These are phyloP conservation scores for Microtus californicus DNA, from an alignment of 2,797 vertebrate genomes.

Conservation along the genomic window DNA sequence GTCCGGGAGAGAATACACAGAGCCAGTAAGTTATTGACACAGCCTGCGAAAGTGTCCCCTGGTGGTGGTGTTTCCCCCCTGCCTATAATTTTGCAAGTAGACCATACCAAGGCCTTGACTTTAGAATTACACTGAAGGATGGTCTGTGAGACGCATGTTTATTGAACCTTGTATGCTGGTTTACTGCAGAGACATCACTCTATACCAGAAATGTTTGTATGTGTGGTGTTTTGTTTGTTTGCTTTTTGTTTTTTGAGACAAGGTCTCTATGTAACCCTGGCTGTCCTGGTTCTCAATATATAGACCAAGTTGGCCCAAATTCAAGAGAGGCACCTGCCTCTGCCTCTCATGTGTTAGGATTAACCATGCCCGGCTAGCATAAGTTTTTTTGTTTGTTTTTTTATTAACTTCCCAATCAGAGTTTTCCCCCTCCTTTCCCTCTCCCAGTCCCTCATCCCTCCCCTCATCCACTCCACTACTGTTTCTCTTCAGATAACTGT, in stretches of 20 bases:
- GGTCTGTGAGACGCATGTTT: neutral
- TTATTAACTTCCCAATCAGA: neutral
- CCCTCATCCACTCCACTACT: neutral
- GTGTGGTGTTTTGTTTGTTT: neutral
- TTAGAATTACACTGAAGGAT: neutral
- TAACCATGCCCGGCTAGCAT: neutral
- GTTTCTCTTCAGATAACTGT: neutral
- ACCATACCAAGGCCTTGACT: neutral
- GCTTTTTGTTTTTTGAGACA: neutral
- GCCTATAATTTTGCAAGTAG: neutral
- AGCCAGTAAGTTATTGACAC: conserved; percentile 91
- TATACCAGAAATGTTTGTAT: neutral
- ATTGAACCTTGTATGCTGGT: neutral
- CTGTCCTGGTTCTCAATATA: neutral
- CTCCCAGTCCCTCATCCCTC: neutral
- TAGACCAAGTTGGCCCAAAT: neutral
- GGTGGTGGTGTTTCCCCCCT: no score
- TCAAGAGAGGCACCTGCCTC: neutral
- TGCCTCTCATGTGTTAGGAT: neutral
- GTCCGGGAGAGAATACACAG: conserved; percentile 99
- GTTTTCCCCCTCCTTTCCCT: neutral
- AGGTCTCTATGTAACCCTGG: neutral
- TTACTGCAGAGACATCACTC: neutral
- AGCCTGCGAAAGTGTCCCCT: neutral
- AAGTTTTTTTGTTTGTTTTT: no score